phyloP scores from a whole-genome alignment of 2,113 vertebrate species.

The Maccullochella peelii region DNA sequence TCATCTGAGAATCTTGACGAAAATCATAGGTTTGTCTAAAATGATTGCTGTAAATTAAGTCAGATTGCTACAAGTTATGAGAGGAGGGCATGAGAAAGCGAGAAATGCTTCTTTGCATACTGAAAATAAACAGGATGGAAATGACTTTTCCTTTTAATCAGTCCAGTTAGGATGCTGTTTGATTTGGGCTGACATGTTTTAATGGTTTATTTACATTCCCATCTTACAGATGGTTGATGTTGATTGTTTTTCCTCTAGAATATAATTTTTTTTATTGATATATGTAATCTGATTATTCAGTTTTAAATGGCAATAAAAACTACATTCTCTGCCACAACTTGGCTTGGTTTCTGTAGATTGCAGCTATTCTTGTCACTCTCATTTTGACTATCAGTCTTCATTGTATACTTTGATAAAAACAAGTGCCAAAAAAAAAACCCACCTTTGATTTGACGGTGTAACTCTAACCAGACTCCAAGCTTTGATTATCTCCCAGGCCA shows the following conservation, averaged over 20 bases:
- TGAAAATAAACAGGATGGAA: background rate
- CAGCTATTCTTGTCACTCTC: constrained; percentile 43
- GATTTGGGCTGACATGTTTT: background rate
- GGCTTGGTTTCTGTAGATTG: constrained; percentile 1
- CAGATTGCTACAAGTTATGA: background rate
- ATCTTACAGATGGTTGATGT: background rate
- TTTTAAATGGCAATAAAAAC: background rate
- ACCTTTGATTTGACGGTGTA: constrained; percentile 68
- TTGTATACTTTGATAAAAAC: constrained; percentile 53
- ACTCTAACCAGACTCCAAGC: constrained; percentile 68
- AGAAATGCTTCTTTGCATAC: background rate
- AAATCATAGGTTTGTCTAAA: constrained; percentile 3
- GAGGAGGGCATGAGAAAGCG: no score
- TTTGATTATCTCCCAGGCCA: constrained; percentile 73
- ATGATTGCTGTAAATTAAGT: background rate
- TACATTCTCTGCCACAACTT: background rate
- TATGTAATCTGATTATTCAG: background rate
- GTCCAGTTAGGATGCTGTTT: background rate
- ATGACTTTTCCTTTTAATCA: constrained; percentile 4
- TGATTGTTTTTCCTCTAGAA: background rate
- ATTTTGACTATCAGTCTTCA: constrained; percentile 47
- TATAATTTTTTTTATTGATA: background rate
- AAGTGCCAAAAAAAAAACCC: constrained; percentile 61
- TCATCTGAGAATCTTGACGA: background rate
- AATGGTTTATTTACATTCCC: constrained; percentile 7